phyloP scores from a whole-genome alignment of 2,113 vertebrate genomes.

The Gnathonemus longibarbis region DNA sequence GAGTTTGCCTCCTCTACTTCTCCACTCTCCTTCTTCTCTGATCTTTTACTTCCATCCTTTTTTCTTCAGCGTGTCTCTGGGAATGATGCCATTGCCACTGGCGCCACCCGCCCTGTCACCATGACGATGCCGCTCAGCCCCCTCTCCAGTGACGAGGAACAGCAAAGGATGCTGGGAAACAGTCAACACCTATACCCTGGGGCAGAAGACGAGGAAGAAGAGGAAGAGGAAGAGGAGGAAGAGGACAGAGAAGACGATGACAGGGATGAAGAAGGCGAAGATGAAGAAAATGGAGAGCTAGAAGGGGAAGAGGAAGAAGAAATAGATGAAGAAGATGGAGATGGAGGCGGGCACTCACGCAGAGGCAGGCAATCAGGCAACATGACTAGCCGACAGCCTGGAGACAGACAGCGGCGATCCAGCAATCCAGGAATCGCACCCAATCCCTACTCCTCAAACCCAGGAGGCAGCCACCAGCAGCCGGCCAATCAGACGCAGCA shows the following conservation, averaged over 20 bases:
- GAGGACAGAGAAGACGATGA: conserved; percentile 68
- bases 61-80: conserved; percentile 50
- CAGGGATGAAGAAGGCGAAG: conserved; percentile 50
- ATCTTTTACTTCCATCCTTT: conserved; percentile 5
- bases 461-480: conserved; percentile 59
- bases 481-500: conserved; percentile 52
- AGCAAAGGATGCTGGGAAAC: conserved; percentile 75
- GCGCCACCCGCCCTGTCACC: conserved; percentile 65
- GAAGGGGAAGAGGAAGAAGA: conserved; percentile 55
- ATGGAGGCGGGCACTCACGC: conserved; percentile 44
- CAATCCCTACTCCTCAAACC: conserved; percentile 63
- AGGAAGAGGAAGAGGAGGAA: conserved; percentile 77
- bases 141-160: conserved; percentile 85
- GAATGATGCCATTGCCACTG: conserved; percentile 65
- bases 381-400: conserved; percentile 36
- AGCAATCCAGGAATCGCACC: conserved; percentile 52
- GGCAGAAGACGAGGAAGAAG: conserved; percentile 73
- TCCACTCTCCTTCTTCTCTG: conserved; percentile 11
- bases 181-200: conserved; percentile 65
- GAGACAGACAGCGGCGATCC: conserved; percentile 46
- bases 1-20: neutral
- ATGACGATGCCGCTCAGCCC: conserved; percentile 87
- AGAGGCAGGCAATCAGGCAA: conserved; percentile 52
- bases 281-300: conserved; percentile 58
- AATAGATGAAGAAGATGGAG: conserved; percentile 46